These are phyloP conservation scores for Melipona quadrifasciata DNA, from an alignment of 1,140 invertebrate species.

Conservation along the genomic window DNA sequence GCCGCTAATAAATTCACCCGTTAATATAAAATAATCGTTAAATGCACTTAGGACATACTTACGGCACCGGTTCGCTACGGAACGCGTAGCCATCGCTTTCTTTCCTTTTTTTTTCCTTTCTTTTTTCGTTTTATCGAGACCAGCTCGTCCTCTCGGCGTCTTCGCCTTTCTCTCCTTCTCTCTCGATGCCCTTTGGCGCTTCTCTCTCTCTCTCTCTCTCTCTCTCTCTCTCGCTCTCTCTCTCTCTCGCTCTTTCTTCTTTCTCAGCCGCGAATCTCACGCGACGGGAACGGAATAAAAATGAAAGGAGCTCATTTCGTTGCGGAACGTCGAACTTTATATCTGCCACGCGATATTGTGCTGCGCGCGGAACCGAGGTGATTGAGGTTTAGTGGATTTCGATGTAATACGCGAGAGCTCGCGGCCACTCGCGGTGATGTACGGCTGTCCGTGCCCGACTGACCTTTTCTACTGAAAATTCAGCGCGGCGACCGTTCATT, in stretches of 20 bases:
- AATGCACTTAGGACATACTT: constrained; percentile 81
- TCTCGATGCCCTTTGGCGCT: not conserved
- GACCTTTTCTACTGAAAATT: constrained; percentile 25
- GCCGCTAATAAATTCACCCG: constrained; percentile 79
- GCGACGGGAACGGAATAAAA: constrained; percentile 18
- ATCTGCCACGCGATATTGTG: constrained; percentile 7
- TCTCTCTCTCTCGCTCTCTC: not conserved
- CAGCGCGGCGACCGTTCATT: not conserved
- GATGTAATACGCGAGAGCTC: constrained; percentile 5
- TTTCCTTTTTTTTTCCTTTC: constrained; percentile 56
- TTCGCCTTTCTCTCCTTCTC: constrained; percentile 33
- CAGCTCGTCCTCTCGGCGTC: constrained; percentile 65
- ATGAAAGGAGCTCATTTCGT: not conserved
- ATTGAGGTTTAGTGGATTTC: constrained; percentile 31
- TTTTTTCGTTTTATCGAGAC: constrained; percentile 68
- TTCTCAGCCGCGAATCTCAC: not conserved
- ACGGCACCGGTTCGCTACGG: constrained; percentile 72
- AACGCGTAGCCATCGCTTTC: constrained; percentile 65
- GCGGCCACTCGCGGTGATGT: not conserved
- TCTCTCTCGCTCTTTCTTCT: no score
- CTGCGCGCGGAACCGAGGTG: not conserved
- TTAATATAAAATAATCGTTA: constrained; percentile 82
- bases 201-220: not conserved
- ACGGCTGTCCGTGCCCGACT: not conserved
- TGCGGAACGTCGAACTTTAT: not conserved